Base-by-base conservation (phyloP, 2,797 vertebrate genomes). In the Picus viridis region DNA sequence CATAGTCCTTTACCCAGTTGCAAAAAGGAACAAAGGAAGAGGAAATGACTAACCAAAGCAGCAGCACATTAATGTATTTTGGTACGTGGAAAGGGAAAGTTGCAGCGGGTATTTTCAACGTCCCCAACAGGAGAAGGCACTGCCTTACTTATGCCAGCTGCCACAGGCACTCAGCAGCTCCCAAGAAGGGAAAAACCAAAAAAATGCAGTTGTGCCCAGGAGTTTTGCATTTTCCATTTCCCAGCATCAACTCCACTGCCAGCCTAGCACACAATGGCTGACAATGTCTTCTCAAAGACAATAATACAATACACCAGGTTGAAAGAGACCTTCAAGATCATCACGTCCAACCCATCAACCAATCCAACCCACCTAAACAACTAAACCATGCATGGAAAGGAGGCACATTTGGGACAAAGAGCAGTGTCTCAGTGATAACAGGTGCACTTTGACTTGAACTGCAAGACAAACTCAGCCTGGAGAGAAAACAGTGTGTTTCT, bases 11-110 rank as follows among this genome's bases (percentile, higher is more conserved):
- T 10, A 83, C 62, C 43, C 90, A 29, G 54, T 72, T 93, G 53
- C 5, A 0, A 95, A 95, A 93, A 88, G 92, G 88, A 94, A 94
- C 94, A 95, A 94, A 89, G 76, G 92, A 83, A 83, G 34, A 94
- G 93, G 94, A 96, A 95, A 88, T 96, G 96, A 96, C 92, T 95
- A 96, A 96, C 87, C 90, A 63, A 70, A 90, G 92, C 67, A 92
- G 61, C 75, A 91, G 88, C 87, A 59, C 59, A 61, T 94, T 86
- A 88, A 95, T 92, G 82, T n/a, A 88, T 86, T 94, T 95, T 53
- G 90, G 90, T 94, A 93, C 47, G 70, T 88, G 93, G 79, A 95
- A 94, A 94, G 74, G 89, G 85, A 96, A 95, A 93, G 94, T 12
- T 81, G 80, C 64, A 96, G 73, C 0, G 2, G 67, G 79, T 95